phyloP scores from a whole-genome alignment of 2,113 vertebrate species.

The Grammomys dolichurus region DNA sequence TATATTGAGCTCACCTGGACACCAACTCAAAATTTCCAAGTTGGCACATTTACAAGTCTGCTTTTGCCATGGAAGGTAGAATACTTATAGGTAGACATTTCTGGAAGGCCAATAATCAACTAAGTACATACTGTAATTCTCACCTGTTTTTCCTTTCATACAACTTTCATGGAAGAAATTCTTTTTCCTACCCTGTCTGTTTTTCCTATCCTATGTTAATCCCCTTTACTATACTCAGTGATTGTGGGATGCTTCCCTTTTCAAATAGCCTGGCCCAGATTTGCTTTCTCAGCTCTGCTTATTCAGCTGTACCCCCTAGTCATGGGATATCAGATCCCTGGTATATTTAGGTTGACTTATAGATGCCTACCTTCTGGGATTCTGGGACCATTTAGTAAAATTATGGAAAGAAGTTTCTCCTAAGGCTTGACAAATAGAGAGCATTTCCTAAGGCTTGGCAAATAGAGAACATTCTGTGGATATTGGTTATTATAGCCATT shows the following conservation, averaged over 20 bases:
- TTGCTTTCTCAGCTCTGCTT: not conserved
- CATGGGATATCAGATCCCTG: not conserved
- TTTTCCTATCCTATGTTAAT: not conserved
- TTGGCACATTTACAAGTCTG: not conserved
- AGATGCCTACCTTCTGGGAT: not conserved
- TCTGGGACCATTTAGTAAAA: not conserved
- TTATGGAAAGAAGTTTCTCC: not conserved
- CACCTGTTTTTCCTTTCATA: not conserved
- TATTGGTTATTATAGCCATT: not conserved
- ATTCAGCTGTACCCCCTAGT: not conserved
- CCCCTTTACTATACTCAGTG: not conserved
- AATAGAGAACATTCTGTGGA: not conserved
- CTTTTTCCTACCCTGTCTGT: accelerated
- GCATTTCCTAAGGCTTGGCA: not conserved
- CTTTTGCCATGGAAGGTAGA: not conserved
- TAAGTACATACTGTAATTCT: accelerated
- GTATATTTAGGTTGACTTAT: not conserved
- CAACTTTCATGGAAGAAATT: not conserved
- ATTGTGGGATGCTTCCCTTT: not conserved
- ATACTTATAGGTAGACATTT: not conserved
- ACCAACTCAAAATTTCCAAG: not conserved
- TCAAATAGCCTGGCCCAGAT: not conserved
- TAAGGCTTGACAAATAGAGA: not conserved
- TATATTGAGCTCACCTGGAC: not conserved
- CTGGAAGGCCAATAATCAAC: not conserved